Base-by-base conservation (phyloP, 2,113 vertebrate species). In the Pelodiscus sinensis region DNA sequence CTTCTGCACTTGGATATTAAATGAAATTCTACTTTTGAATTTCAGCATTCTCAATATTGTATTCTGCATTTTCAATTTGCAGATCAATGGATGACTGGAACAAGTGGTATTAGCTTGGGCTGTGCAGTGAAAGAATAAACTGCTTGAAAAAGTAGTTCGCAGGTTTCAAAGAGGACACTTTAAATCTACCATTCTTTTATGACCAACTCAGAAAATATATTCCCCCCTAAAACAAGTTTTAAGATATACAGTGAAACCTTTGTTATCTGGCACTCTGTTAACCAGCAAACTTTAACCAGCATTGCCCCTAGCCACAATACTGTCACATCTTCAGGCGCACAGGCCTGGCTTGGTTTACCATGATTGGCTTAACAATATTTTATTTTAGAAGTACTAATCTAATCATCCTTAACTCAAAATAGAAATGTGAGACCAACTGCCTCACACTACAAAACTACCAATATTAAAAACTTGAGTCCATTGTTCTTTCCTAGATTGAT, bases 1-100 rank as follows among this genome's bases (percentile, higher is more conserved):
- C 5, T 81, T 81, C 86, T 2, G n/a, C 60, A 29, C 87, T 89
- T 94, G 85, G 68, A 62, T 93, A 85, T 44, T 89, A 68, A 94
- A 82, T 15, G 52, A 91, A 68, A 84, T 14, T 55, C 2, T 57
- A 13, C 15, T 90, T 15, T 82, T 81, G 62, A 24, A 82, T 77
- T 58, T 82, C 27, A 80, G 8, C 68, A 21, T 85, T 81, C 35
- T 3, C 44, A 92, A 82, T 51, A 85, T 85, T 94, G 51, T 24
- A 51, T n/a, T 68, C 16, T 89, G 68, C 18, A 4, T 86, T 86
- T 85, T 85, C 75, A 78, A 6, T 71, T 82, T 8, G 21, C 75
- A 81, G 8, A 82, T 91, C 79, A 73, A 9, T 77, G 82, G 10
- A 14, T 75, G 79, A 9, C 85, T 90, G 51, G 24, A 65, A 0